Evolutionary conservation across 1,140 invertebrate species (phyloP).

Genomic region (Magallana ariakensis): DNA sequence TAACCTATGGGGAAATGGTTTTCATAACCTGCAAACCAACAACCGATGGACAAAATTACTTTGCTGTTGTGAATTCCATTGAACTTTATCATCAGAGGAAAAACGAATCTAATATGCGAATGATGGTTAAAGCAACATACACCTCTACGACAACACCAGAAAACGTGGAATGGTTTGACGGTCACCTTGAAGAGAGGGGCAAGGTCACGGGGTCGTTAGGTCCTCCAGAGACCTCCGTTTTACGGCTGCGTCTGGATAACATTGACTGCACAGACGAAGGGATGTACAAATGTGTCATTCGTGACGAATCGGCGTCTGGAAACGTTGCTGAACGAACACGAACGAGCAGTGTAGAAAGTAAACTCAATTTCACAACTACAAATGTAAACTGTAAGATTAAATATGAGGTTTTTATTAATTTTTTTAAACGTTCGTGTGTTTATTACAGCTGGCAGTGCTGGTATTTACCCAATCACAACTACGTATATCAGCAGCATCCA

Average conservation of each 20-base stretch:
- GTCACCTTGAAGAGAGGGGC: neutral
- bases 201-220: neutral
- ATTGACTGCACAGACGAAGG: neutral
- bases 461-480: neutral
- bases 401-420: neutral
- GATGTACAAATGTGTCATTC: neutral
- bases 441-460: neutral
- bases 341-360: neutral
- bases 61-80: neutral
- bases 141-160: neutral
- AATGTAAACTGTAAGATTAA: neutral
- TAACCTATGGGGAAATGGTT: neutral
- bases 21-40: neutral
- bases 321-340: neutral
- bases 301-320: neutral
- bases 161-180: conserved; percentile 22
- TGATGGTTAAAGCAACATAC: neutral
- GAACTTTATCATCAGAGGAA: neutral
- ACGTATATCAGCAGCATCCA: neutral
- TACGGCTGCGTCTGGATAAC: neutral
- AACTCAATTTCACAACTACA: neutral
- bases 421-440: neutral
- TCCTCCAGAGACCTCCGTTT: neutral
- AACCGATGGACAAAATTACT: neutral
- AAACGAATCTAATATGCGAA: neutral